These are phyloP conservation scores for Propsilocerus akamusi DNA, from an alignment of 1,140 invertebrate species.

Conservation along the genomic window DNA sequence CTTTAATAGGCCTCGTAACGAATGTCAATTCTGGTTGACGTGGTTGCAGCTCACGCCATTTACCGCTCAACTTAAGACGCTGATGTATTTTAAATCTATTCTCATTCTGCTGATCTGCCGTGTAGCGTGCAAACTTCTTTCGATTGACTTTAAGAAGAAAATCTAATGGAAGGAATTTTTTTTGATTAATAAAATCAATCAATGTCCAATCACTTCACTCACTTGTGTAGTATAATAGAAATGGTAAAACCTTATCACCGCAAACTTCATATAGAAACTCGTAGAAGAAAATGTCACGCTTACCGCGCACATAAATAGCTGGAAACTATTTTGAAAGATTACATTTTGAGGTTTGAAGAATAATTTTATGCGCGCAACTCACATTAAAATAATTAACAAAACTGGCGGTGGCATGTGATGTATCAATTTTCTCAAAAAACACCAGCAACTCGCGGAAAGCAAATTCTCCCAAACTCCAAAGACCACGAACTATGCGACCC, in stretches of 20 bases:
- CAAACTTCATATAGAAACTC: constrained; percentile 21
- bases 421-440: constrained; percentile 15
- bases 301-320: constrained; percentile 16
- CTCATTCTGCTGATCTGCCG: too few species aligned
- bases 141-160: too few species aligned
- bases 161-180: too few species aligned
- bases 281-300: constrained; percentile 19
- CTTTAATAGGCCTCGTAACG: too few species aligned
- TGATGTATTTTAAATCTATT: too few species aligned
- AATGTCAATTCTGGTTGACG: too few species aligned
- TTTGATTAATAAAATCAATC: too few species aligned
- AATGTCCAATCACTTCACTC: too few species aligned
- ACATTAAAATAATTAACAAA: constrained; percentile 15
- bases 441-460: constrained; percentile 22
- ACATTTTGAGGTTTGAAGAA: too few species aligned
- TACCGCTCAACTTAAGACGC: too few species aligned
- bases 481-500: constrained; percentile 15
- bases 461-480: constrained; percentile 19
- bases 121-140: too few species aligned
- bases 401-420: constrained; percentile 12
- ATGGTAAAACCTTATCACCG: constrained; percentile 16
- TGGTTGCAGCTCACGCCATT: too few species aligned
- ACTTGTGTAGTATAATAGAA: constrained; percentile 15
- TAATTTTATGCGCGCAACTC: not conserved
- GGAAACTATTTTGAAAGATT: constrained; percentile 10